phyloP scores from a whole-genome alignment of 2,888 invertebrate genomes.

The Aproaerema taeniolella region DNA sequence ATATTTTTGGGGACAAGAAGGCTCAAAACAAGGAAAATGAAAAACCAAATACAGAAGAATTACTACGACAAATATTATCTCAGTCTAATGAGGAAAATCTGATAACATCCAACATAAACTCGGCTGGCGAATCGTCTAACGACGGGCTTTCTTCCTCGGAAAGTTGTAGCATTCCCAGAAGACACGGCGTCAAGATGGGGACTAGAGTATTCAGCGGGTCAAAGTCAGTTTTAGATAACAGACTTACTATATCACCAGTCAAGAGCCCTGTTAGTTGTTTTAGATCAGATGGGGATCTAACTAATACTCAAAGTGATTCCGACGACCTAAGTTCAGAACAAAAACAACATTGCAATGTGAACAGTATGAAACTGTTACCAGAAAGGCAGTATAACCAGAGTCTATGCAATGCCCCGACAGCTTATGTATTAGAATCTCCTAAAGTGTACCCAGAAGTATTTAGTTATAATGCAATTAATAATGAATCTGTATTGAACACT shows the following conservation, averaged over 20 bases:
- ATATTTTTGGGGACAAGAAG: constrained; percentile 69
- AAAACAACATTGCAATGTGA: constrained; percentile 67
- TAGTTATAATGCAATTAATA: constrained; percentile 53
- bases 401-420: constrained; percentile 46
- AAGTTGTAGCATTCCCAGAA: constrained; percentile 70
- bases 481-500: constrained; percentile 74
- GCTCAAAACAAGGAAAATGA: constrained; percentile 84
- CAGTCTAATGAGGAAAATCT: constrained; percentile 48
- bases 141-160: constrained; percentile 70
- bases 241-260: constrained; percentile 36
- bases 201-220: constrained; percentile 80
- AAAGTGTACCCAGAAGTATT: constrained; percentile 68
- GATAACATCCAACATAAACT: constrained; percentile 31
- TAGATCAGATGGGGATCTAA: constrained; percentile 55
- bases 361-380: constrained; percentile 69
- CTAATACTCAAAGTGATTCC: constrained; percentile 65
- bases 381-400: constrained; percentile 60
- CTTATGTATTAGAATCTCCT: constrained; percentile 72
- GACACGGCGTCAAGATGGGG: constrained; percentile 86
- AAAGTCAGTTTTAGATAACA: constrained; percentile 43
- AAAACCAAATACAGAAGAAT: constrained; percentile 72
- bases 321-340: constrained; percentile 65
- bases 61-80: constrained; percentile 50
- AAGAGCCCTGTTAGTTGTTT: constrained; percentile 37
- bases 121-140: constrained; percentile 56